Evolutionary conservation across 1,140 invertebrate genomes (phyloP).

Genomic region (Drosophila busckii): DNA sequence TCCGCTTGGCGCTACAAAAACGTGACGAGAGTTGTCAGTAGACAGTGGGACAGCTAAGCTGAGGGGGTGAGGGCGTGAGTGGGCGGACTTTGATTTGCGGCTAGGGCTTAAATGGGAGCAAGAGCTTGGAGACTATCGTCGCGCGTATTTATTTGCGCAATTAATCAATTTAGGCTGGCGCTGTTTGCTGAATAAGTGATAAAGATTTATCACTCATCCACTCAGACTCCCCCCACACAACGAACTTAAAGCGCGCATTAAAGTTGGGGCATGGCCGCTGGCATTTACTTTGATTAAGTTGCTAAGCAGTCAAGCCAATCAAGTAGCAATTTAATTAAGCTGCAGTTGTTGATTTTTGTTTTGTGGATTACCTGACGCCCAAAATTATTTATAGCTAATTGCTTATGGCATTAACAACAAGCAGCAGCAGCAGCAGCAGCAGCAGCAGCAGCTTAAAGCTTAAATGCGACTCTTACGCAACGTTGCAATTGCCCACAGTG

Average conservation of each 20-base stretch:
- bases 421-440: too few relatives aligned
- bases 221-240: background rate
- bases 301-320: too few relatives aligned
- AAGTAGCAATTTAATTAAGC: too few relatives aligned
- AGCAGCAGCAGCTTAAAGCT: too few relatives aligned
- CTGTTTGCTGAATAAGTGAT: constrained; percentile 66
- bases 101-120: constrained; percentile 20
- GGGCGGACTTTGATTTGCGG: constrained; percentile 55
- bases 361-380: too few relatives aligned
- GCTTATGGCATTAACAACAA: too few relatives aligned
- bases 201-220: constrained; percentile 64
- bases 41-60: background rate
- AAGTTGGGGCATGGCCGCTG: constrained; percentile 22
- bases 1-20: constrained; percentile 63
- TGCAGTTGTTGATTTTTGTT: too few relatives aligned
- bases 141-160: constrained; percentile 69
- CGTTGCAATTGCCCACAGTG: too few relatives aligned
- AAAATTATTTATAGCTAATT: too few relatives aligned
- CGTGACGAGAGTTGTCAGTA: constrained; percentile 60
- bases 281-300: constrained; percentile 71
- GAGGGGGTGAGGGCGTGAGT: background rate
- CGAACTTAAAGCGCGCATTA: constrained; percentile 32
- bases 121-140: constrained; percentile 14
- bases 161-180: constrained; percentile 64
- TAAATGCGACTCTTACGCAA: too few relatives aligned